These are phyloP conservation scores for Pachycephus smyrnensis DNA, from an alignment of 2,888 invertebrate genomes.

Conservation along the genomic window DNA sequence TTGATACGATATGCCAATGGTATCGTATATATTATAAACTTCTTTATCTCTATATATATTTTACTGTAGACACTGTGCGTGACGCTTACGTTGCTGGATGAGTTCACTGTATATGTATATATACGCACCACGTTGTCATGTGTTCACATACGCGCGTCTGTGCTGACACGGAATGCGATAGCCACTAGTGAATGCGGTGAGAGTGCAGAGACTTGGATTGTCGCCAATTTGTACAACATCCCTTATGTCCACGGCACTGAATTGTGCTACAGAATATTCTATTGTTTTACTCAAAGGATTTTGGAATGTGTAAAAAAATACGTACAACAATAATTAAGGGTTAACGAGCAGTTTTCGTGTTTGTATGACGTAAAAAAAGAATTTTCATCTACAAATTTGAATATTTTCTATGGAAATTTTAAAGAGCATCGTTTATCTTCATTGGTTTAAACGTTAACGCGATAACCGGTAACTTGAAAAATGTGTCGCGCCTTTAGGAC, in stretches of 20 bases:
- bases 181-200: constrained; percentile 7
- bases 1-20: too few relatives aligned
- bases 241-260: background rate
- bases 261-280: background rate
- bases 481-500: background rate
- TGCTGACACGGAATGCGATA: constrained; percentile 8
- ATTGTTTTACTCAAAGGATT: background rate
- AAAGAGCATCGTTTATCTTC: too few relatives aligned
- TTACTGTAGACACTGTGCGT: background rate
- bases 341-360: background rate
- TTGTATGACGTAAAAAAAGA: background rate
- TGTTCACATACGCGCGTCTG: background rate
- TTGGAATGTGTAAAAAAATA: background rate
- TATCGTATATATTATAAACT: background rate
- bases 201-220: constrained; percentile 35
- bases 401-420: background rate
- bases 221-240: constrained; percentile 47
- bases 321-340: background rate
- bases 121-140: background rate
- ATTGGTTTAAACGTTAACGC: background rate
- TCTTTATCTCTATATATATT: background rate
- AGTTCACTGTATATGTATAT: background rate
- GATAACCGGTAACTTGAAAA: background rate
- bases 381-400: background rate
- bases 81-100: background rate